Percentiles rank a stretch among this genome's conserved stretches.
Conservation (phyloP, 2,888 invertebrate species). For the Lathronympha strigana region DNA sequence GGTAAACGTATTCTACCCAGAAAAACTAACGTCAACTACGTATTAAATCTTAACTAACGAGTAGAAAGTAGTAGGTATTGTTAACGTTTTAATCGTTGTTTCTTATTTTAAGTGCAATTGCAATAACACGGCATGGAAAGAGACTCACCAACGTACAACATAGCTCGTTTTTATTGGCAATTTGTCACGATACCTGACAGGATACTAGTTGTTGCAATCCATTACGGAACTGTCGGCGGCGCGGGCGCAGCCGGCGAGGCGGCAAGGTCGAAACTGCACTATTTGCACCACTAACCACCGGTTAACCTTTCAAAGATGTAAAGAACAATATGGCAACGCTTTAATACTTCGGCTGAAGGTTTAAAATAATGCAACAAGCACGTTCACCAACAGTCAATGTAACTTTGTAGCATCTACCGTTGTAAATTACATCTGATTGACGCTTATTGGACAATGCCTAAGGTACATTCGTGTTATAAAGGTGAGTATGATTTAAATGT, state of each 20-base stretch:
- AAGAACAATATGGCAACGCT: conserved; percentile 46
- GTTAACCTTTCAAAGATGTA: conserved; percentile 49
- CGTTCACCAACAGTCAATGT: conserved; percentile 2
- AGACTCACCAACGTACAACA: conserved; percentile 44
- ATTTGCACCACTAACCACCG: conserved; percentile 52
- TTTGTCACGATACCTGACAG: conserved; percentile 60
- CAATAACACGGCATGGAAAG: background rate
- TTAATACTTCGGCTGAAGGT: conserved; percentile 58
- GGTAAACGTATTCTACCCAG: conserved; percentile 19
- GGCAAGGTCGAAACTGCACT: conserved; percentile 74
- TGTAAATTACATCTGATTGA: conserved; percentile 21
- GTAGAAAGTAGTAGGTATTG: conserved; percentile 14
- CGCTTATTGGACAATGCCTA: conserved; percentile 20
- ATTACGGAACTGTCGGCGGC: conserved; percentile 73
- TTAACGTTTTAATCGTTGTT: background rate
- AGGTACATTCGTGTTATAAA: conserved; percentile 22
- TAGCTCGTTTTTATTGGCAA: conserved; percentile 44
- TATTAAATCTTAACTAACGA: background rate
- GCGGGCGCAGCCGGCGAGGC: conserved; percentile 66
- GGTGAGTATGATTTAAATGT: conserved; percentile 50
- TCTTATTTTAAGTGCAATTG: background rate
- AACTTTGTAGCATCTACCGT: conserved; percentile 15
- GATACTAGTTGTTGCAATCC: conserved; percentile 67
- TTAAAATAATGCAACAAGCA: conserved; percentile 36
- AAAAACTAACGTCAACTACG: background rate